Percentiles rank a stretch among this genome's conserved stretches.
Evolutionary conservation across 2,888 invertebrate species (phyloP).

Genomic region (Xestia c-nigrum): DNA sequence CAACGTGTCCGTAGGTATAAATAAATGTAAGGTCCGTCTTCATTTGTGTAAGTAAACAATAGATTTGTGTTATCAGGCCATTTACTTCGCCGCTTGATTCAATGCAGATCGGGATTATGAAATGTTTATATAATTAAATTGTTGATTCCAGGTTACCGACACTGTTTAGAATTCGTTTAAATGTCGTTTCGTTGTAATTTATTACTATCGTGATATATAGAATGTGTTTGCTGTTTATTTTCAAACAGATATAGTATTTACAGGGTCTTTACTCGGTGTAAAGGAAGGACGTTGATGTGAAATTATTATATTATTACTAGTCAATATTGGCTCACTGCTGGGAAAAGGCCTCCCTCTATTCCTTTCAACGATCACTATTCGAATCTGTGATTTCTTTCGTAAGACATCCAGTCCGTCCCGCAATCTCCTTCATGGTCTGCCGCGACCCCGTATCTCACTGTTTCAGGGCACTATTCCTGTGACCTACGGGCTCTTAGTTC

Average conservation of each 20-base stretch:
- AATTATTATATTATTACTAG: neutral
- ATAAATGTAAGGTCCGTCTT: slow-evolving; percentile 25
- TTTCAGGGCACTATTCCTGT: too few species aligned
- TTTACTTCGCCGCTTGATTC: slow-evolving; percentile 51
- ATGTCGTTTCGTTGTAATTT: slow-evolving; percentile 15
- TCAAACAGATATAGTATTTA: neutral
- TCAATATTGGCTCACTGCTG: too few species aligned
- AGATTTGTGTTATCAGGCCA: slow-evolving; percentile 63
- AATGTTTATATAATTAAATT: slow-evolving; percentile 59
- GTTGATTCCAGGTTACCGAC: slow-evolving; percentile 49
- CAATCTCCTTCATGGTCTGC: too few species aligned
- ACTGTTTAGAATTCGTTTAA: slow-evolving; percentile 31
- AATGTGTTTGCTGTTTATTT: slow-evolving; percentile 21
- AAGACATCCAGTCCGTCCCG: too few species aligned
- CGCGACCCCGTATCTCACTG: too few species aligned
- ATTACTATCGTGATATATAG: slow-evolving; percentile 20
- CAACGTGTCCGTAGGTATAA: neutral
- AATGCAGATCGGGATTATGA: slow-evolving; percentile 67
- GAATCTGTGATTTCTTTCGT: too few species aligned
- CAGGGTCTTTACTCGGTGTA: neutral
- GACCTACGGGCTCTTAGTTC: too few species aligned
- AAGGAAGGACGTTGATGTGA: neutral
- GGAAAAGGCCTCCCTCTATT: too few species aligned
- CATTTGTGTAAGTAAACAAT: slow-evolving; percentile 58
- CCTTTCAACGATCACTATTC: too few species aligned